Evolutionary conservation across 2,113 vertebrate species (phyloP), one percentile per base, ranked within the genome.

Genomic region (Perca flavescens): DNA sequence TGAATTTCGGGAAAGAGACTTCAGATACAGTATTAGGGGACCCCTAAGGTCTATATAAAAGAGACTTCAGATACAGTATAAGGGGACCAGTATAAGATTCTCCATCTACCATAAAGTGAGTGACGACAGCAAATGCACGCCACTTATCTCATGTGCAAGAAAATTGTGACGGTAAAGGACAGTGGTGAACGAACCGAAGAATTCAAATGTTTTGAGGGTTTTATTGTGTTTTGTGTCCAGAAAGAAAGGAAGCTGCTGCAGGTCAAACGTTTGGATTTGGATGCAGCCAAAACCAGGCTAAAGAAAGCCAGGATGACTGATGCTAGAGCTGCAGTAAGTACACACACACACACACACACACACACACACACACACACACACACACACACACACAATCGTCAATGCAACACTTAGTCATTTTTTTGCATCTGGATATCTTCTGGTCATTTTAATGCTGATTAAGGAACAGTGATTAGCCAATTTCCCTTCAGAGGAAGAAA

Each of bases 231-330:
- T 78, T 70, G 19, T 88, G 86, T 95, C 74, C 92, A 99, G 98
- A 99, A 99, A 97, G 98, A 99, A 92, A 96, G 96, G 57, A 99
- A 99, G 92, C 92, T 99, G 12, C 94, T 99, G 83, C 97, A 98
- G 84, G 98, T 98, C 84, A 99, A 99, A 91, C 97, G 98, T 49
- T 85, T 99, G 94, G 98, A 99, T 91, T 95, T 99, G 92, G 98
- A 99, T 91, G 98, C 98, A 52, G 98, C 97, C 54, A 99, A 99
- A 95, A 98, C 98, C 28, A 96, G 97, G 86, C 90, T 99, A 88
- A 99, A 98, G 96, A 99, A 99, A 90, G 97, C 97, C 87, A 96
- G 97, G 94, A 95, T 97, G 94, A 89, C 96, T 73, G 98, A 99
- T 76, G 96, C 97, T 71, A 96, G 95, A 95, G 97, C 96, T 89